Evolutionary conservation across 1,140 invertebrate genomes (phyloP), one percentile per base, ranked within the genome.

Genomic region (Bombus cullumanus): DNA sequence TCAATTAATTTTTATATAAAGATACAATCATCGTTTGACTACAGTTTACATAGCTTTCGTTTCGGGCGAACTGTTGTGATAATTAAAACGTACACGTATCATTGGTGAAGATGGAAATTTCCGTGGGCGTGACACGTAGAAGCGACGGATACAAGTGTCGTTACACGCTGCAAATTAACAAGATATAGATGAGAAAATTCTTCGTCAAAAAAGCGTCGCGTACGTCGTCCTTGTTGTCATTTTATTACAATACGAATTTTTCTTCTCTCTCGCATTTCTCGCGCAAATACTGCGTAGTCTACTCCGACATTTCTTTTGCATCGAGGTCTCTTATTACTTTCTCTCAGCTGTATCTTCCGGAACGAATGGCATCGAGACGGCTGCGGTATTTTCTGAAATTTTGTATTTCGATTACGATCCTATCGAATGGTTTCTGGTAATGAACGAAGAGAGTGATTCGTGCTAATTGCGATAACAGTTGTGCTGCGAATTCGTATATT

Each of bases 361-460:
- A 69, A 80, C 77, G 62, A 80, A 69, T 37, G 77, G n/a, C 77
- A 68, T 80, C 77, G 41, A 53, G 66, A 18, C 62, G 12, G n/a
- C n/a, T 1, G 3, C 28, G 31, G 3, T 41, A 28, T 66, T 66
- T 25, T 68, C 31, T 31, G 25, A 79, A 68, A 68, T 69, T 6
- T 77, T 62, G 37, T 18, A 37, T 15, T 41, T 62, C 75, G 34
- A 77, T 77, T 18, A 15, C n/a, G 15, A n/a, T 18, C 37, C 8
- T 25, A 6, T 62, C 47, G 31, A 53, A 34, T 76, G 28, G 9
- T 57, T 15, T 34, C 31, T 13, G 47, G 22, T 39, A 59, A 13
- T 34, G 25, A 15, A 18, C 4, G 22, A 28, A 37, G 6, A 59
- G 34, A n/a, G 28, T 4, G 53, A 39, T n/a, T 59, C 4, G 25